Percentiles rank a stretch among this genome's conserved stretches.
Conservation (phyloP, 2,888 invertebrate genomes). For the Dimorphilus gyrociliatus region DNA sequence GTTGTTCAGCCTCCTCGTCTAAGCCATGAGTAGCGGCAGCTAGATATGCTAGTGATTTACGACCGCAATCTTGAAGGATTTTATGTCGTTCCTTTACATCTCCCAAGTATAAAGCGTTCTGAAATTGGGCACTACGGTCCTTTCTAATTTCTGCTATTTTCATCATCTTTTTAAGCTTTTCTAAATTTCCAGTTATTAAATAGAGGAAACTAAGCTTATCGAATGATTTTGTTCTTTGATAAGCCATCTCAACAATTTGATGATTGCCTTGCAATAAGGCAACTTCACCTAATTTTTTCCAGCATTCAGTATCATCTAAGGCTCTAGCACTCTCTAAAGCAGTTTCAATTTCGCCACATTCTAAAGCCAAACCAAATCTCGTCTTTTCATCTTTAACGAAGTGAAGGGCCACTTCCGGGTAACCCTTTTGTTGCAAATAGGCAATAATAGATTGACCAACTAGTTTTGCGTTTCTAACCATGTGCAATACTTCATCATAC, state of each 20-base stretch:
- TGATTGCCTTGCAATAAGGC: conserved; percentile 62
- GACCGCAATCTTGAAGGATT: conserved; percentile 34
- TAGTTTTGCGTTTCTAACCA: conserved; percentile 87
- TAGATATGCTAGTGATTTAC: conserved; percentile 61
- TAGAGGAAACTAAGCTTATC: conserved; percentile 95
- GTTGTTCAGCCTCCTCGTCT: conserved; percentile 55
- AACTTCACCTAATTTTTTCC: conserved; percentile 85
- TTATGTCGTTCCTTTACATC: conserved; percentile 75
- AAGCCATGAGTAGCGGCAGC: conserved; percentile 84
- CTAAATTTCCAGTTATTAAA: conserved; percentile 90
- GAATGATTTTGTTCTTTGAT: conserved; percentile 97
- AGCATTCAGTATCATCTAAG: conserved; percentile 79
- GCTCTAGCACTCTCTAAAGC: conserved; percentile 89
- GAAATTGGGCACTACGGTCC: conserved; percentile 89
- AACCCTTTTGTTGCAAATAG: conserved; percentile 94
- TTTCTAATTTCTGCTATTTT: conserved; percentile 97
- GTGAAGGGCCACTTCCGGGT: conserved; percentile 94
- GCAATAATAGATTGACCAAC: conserved; percentile 98
- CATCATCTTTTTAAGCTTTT: conserved; percentile 94
- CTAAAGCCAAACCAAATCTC: conserved; percentile 77
- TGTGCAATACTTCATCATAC: conserved; percentile 45
- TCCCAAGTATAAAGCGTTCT: conserved; percentile 76
- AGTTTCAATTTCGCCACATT: conserved; percentile 89
- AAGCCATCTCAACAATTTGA: conserved; percentile 89
- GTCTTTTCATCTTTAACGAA: conserved; percentile 98